A percentile compares a stretch with the other conserved stretches of the same genome.
These are phyloP conservation scores for Eolophus roseicapilla DNA, from an alignment of 2,113 vertebrate genomes.

Conservation along the genomic window DNA sequence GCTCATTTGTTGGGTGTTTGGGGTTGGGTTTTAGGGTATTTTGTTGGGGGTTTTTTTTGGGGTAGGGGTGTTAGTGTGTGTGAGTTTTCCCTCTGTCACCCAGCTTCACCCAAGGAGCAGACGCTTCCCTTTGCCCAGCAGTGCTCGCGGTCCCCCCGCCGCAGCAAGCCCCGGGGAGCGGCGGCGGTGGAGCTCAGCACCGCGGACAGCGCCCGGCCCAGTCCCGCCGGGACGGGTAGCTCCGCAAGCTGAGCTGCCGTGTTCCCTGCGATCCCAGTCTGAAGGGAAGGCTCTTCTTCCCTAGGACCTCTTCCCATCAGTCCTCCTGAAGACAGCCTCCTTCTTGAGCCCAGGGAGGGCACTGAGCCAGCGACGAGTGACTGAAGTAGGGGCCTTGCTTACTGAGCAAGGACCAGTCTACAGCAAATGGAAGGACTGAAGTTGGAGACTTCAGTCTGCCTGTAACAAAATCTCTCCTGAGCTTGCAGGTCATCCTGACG, in stretches of 20 bases:
- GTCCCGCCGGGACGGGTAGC: background rate
- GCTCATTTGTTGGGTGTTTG: too few species aligned
- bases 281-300: background rate
- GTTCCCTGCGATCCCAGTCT: fast-evolving
- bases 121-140: fast-evolving
- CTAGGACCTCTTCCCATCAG: background rate
- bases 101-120: background rate
- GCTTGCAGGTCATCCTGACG: background rate
- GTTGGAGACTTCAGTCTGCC: background rate
- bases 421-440: background rate
- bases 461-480: background rate
- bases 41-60: background rate
- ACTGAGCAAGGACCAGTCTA: background rate
- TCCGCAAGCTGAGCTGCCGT: background rate
- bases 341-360: background rate
- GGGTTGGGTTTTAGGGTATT: background rate
- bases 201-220: background rate
- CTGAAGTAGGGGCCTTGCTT: background rate
- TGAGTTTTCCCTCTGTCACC: too few species aligned
- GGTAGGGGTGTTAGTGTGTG: background rate
- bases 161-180: background rate
- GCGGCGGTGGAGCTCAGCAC: background rate
- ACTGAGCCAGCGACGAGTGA: background rate
- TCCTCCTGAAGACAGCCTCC: background rate
- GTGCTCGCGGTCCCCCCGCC: background rate